A percentile compares a stretch with the other conserved stretches of the same genome.
Evolutionary conservation across 23 tunicate species (phyloP).

Genomic region (Halocynthia roretzi): DNA sequence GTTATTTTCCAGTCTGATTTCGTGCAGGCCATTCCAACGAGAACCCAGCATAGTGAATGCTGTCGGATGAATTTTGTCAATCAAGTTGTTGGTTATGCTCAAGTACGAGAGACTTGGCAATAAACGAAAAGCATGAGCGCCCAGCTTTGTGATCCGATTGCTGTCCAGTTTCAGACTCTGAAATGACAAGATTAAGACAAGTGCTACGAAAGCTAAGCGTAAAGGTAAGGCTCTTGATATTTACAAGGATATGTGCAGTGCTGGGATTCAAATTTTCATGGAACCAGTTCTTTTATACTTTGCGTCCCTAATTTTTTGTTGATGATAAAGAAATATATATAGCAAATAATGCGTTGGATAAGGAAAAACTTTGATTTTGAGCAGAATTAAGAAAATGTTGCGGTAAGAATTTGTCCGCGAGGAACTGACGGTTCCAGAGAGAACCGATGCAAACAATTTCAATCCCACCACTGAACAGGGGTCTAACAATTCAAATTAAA

Average conservation of each 20-base stretch:
- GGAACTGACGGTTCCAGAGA: too few relatives aligned
- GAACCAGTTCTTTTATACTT: not conserved
- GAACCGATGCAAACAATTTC: too few relatives aligned
- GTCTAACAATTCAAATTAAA: too few relatives aligned
- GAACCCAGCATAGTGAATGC: constrained; percentile 19
- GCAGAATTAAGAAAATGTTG: too few relatives aligned
- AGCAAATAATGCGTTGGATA: too few relatives aligned
- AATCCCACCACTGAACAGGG: not conserved
- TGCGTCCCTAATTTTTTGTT: not conserved
- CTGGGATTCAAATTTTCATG: not conserved
- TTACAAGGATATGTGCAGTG: too few relatives aligned
- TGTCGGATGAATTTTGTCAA: not conserved
- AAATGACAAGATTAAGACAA: not conserved
- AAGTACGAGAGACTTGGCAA: constrained; percentile 16
- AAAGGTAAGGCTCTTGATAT: too few relatives aligned
- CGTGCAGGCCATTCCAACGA: constrained; percentile 10
- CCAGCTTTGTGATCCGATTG: not conserved
- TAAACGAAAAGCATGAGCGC: not conserved
- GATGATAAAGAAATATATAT: too few relatives aligned
- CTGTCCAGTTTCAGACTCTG: constrained; percentile 18
- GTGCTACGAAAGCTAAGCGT: not conserved
- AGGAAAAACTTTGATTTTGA: too few relatives aligned
- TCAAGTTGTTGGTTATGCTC: constrained; percentile 2
- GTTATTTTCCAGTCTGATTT: constrained; percentile 24
- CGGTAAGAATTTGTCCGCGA: too few relatives aligned